phyloP scores from a whole-genome alignment of 2,113 vertebrate species.

The Sturnus vulgaris region DNA sequence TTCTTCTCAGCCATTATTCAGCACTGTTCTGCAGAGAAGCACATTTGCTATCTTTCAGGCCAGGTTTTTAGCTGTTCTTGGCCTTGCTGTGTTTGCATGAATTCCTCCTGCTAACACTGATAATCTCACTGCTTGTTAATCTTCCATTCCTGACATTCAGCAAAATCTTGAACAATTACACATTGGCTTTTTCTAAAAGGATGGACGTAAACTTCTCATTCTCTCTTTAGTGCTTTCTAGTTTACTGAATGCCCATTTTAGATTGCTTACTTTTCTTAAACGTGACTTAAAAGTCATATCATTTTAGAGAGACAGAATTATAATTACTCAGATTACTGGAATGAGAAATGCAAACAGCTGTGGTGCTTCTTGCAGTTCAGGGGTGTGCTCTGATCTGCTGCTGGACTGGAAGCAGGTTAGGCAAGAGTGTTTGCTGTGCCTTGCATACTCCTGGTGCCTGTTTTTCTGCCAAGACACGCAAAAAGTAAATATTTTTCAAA shows the following conservation, averaged over 20 bases:
- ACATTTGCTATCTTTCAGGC: conserved; percentile 24
- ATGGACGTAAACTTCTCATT: not conserved
- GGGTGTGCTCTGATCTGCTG: not conserved
- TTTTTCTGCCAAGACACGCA: not conserved
- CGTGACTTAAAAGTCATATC: not conserved
- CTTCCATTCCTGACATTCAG: conserved; percentile 14
- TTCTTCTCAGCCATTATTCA: conserved; percentile 5
- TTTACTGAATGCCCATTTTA: not conserved
- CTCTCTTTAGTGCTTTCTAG: not conserved
- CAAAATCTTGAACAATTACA: conserved; percentile 14
- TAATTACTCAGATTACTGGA: not conserved
- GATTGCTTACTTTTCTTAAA: not conserved
- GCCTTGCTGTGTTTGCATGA: not conserved
- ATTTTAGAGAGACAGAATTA: not conserved
- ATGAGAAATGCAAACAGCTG: not conserved
- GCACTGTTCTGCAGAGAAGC: not conserved
- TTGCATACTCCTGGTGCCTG: not conserved
- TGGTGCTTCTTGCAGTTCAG: not conserved
- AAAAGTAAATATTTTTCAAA: not conserved
- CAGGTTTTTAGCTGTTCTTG: conserved; percentile 22
- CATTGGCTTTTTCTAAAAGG: not conserved
- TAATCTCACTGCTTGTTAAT: conserved; percentile 30
- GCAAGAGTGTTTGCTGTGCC: not conserved
- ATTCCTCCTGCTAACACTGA: not conserved
- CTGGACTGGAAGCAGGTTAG: not conserved